Conservation (phyloP, 2,113 vertebrate genomes). For the Microtus richardsoni region DNA sequence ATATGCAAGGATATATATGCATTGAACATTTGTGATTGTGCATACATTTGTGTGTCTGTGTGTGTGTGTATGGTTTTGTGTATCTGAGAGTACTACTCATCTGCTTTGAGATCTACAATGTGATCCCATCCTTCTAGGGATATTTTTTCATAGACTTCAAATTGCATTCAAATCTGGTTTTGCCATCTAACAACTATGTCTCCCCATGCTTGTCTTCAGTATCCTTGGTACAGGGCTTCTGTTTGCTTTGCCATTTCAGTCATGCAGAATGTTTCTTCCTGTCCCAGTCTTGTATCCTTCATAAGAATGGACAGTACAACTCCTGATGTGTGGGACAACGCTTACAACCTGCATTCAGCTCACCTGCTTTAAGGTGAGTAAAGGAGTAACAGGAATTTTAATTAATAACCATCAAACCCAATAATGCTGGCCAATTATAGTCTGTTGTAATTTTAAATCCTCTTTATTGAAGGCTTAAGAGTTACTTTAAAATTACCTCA, state of each 20-base stretch:
- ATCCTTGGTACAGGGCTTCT: not conserved
- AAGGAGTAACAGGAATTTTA: not conserved
- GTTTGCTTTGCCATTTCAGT: not conserved
- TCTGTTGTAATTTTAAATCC: not conserved
- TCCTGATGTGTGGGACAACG: rapidly evolving
- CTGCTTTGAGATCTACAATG: rapidly evolving
- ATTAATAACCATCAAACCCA: not conserved
- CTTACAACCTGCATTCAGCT: not conserved
- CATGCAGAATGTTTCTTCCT: not conserved
- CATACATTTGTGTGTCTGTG: not conserved
- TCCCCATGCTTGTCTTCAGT: not conserved
- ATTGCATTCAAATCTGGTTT: not conserved
- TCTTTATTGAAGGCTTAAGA: not conserved
- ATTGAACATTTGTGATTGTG: not conserved
- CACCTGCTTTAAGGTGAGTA: not conserved
- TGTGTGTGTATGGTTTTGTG: not conserved
- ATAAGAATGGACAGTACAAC: not conserved
- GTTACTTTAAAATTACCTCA: not conserved
- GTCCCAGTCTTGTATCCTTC: not conserved
- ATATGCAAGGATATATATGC: no score
- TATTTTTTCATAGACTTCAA: rapidly evolving
- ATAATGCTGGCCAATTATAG: not conserved
- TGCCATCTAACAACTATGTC: not conserved
- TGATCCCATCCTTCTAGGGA: not conserved
- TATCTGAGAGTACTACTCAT: not conserved